These are phyloP conservation scores for Gila orcuttii DNA, from an alignment of 2,113 vertebrate species.

Conservation along the genomic window DNA sequence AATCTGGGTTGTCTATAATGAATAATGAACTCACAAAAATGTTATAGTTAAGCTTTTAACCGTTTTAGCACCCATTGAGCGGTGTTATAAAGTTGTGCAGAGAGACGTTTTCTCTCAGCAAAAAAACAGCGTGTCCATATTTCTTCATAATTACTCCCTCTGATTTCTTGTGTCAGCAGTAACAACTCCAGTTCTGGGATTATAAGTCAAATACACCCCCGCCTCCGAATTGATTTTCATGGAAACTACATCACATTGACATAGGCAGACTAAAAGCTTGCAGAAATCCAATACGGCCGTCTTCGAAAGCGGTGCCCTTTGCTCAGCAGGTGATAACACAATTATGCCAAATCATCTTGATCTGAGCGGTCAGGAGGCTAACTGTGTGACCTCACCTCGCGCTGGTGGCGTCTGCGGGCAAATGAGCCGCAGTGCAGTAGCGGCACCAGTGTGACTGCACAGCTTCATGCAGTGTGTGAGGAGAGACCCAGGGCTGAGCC, in stretches of 20 bases:
- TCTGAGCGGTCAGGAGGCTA: not conserved
- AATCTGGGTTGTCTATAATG: constrained; percentile 58
- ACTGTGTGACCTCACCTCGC: not conserved
- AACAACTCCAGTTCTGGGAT: constrained; percentile 36
- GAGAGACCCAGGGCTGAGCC: not conserved
- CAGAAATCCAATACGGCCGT: constrained; percentile 27
- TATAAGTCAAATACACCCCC: constrained; percentile 28
- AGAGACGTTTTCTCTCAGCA: constrained; percentile 1
- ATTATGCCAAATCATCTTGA: constrained; percentile 38
- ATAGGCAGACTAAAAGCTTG: constrained; percentile 25
- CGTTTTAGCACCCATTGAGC: constrained; percentile 10
- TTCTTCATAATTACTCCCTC: constrained; percentile 34
- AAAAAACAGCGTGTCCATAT: constrained; percentile 12
- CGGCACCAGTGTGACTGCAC: not conserved
- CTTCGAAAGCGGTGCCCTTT: constrained; percentile 21
- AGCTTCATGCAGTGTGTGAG: not conserved
- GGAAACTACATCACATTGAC: constrained; percentile 37
- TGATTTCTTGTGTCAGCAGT: constrained; percentile 40
- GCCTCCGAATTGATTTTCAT: constrained; percentile 30
- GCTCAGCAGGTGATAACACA: constrained; percentile 39
- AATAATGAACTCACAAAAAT: constrained; percentile 34
- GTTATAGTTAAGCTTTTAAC: constrained; percentile 23
- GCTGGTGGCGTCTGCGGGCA: not conserved
- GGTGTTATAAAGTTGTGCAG: constrained; percentile 10
- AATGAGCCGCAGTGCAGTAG: not conserved